Evolutionary conservation across 2,113 vertebrate genomes (phyloP).

Genomic region (Cromileptes altivelis): DNA sequence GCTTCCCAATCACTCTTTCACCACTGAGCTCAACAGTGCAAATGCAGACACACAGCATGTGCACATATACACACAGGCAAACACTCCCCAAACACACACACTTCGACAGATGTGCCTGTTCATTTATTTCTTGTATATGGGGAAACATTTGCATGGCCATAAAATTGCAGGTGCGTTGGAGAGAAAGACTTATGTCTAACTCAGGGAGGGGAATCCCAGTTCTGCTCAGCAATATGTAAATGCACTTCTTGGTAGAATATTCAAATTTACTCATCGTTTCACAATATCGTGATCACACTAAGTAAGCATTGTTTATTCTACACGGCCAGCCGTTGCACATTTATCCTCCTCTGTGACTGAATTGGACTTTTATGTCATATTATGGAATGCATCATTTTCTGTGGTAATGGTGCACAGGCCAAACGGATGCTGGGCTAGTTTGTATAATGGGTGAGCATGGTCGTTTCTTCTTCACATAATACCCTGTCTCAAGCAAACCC

Average conservation of each 20-base stretch:
- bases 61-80: background rate
- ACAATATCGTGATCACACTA: background rate
- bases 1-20: slow-evolving; percentile 42
- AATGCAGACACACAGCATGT: slow-evolving; percentile 8
- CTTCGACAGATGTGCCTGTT: background rate
- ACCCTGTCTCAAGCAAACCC: no score
- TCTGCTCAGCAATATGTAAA: slow-evolving; percentile 27
- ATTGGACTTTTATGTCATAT: background rate
- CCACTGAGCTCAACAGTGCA: slow-evolving; percentile 12
- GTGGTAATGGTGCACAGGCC: no score
- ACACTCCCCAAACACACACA: background rate
- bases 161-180: slow-evolving; percentile 33
- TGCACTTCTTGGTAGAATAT: background rate
- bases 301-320: background rate
- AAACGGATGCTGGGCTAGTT: no score
- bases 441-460: no score
- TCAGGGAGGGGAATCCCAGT: slow-evolving; percentile 8
- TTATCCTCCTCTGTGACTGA: background rate
- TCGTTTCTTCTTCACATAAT: no score
- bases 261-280: background rate
- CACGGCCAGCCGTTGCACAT: background rate
- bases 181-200: background rate
- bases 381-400: background rate
- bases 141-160: slow-evolving; percentile 1
- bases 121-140: slow-evolving; percentile 20